Evolutionary conservation across 2,113 vertebrate genomes (phyloP).

Genomic region (Prietella phreatophila): DNA sequence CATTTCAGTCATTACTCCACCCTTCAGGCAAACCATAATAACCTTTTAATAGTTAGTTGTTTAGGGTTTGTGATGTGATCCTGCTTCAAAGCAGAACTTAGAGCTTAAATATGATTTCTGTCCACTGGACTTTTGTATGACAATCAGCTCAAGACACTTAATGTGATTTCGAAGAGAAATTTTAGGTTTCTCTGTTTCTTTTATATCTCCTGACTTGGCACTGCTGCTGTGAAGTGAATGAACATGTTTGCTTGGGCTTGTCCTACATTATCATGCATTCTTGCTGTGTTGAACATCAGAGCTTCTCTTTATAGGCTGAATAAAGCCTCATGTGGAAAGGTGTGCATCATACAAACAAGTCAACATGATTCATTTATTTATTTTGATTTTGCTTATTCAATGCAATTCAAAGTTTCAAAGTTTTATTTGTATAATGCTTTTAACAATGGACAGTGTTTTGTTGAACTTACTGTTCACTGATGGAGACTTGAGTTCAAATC

Average conservation of each 20-base stretch:
- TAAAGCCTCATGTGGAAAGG: slow-evolving; percentile 42
- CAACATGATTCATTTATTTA: background rate
- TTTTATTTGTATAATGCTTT: too few species aligned
- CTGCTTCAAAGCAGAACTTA: slow-evolving; percentile 9
- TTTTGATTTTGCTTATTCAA: background rate
- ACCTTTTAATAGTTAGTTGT: background rate
- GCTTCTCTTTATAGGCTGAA: slow-evolving; percentile 18
- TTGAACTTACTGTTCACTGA: too few species aligned
- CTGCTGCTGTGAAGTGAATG: slow-evolving; percentile 24
- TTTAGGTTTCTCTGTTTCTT: background rate
- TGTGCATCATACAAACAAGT: slow-evolving; percentile 1
- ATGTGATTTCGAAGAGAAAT: background rate
- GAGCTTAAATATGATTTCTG: background rate
- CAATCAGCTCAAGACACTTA: background rate
- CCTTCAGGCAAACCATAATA: background rate
- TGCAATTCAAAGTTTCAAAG: too few species aligned
- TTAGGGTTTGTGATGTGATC: slow-evolving; percentile 10
- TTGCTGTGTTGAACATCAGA: slow-evolving; percentile 33
- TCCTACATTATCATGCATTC: slow-evolving; percentile 50
- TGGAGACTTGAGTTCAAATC: too few species aligned
- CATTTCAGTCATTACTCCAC: background rate
- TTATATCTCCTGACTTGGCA: slow-evolving; percentile 43
- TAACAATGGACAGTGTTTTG: too few species aligned
- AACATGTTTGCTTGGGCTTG: slow-evolving; percentile 57
- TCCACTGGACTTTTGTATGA: background rate